Evolutionary conservation across 2,797 vertebrate genomes (phyloP).

Genomic region (Anas flavirostris): DNA sequence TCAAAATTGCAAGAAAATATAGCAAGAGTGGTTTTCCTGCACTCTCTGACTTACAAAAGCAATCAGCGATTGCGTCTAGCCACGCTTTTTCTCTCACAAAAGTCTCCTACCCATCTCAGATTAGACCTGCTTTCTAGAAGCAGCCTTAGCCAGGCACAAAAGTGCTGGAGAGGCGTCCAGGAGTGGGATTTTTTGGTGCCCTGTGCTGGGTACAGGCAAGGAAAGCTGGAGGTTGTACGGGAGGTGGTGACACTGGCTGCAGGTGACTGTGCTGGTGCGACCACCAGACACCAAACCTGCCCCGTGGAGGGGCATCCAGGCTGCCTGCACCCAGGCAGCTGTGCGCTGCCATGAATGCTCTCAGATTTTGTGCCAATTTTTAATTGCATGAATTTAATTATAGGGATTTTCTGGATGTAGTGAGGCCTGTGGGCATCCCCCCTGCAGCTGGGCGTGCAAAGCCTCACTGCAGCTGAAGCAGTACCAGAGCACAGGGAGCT

Average conservation of each 20-base stretch:
- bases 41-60: background rate
- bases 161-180: background rate
- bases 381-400: conserved; percentile 30
- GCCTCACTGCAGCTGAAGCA: background rate
- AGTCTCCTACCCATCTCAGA: background rate
- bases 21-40: background rate
- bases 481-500: background rate
- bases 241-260: background rate
- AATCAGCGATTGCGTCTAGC: background rate
- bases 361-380: background rate
- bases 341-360: background rate
- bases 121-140: background rate
- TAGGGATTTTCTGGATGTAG: conserved; percentile 24
- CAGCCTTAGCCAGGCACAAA: background rate
- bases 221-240: background rate
- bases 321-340: background rate
- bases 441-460: background rate
- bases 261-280: background rate
- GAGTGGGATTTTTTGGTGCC: fast-evolving
- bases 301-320: background rate
- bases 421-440: background rate
- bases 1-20: background rate
- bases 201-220: background rate
- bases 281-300: fast-evolving
- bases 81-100: background rate